Percentiles rank a stretch among this genome's conserved stretches.
phyloP scores from a whole-genome alignment of 2,797 vertebrate species.

The Brachymystax lenok region DNA sequence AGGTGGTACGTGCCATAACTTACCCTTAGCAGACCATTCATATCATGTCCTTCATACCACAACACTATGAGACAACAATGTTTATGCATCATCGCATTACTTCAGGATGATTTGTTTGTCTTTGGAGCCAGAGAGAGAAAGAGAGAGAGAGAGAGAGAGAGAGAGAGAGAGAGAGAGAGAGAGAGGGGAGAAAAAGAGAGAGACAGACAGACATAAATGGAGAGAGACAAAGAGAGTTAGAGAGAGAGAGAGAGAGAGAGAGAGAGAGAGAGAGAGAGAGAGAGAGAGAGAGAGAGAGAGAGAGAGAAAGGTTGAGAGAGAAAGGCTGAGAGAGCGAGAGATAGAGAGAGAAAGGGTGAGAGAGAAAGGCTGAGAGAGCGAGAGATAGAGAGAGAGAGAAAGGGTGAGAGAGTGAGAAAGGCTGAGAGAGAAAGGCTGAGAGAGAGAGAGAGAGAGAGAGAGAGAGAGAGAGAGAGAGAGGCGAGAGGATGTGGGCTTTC shows the following conservation, averaged over 20 bases:
- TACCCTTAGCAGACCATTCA: neutral
- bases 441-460: constrained; percentile 30
- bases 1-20: neutral
- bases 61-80: neutral
- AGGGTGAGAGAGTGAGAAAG: constrained; percentile 1
- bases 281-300: neutral
- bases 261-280: neutral
- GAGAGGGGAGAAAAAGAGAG: no score
- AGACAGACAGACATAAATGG: neutral
- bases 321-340: constrained; percentile 16
- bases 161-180: no score
- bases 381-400: constrained; percentile 6
- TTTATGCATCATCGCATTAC: neutral
- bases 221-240: neutral
- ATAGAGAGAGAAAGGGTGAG: constrained; percentile 15
- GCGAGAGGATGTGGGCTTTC: neutral
- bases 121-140: no score
- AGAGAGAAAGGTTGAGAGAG: constrained; percentile 22
- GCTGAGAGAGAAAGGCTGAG: constrained; percentile 15
- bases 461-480: constrained; percentile 12
- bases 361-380: no score
- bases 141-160: no score
- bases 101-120: neutral
- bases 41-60: neutral
- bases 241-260: neutral